phyloP scores from a whole-genome alignment of 2,888 invertebrate species.

The Microchrysa polita region DNA sequence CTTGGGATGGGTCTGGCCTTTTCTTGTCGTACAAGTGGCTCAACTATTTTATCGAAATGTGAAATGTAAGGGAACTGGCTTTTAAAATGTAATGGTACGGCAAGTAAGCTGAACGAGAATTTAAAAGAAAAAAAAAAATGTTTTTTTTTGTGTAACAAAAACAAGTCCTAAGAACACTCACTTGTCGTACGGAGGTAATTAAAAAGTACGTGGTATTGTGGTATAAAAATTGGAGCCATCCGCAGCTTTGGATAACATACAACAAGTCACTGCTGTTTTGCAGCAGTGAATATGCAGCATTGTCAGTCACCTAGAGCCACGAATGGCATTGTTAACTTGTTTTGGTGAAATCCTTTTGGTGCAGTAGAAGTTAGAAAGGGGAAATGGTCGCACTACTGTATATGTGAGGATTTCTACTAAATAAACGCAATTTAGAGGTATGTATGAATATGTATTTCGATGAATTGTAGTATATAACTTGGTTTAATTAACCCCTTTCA shows the following conservation, averaged over 20 bases:
- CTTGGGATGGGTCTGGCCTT: slow-evolving; percentile 37
- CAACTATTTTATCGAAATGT: slow-evolving; percentile 14
- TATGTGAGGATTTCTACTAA: no score
- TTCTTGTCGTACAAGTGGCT: slow-evolving; percentile 16
- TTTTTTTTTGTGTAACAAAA: slow-evolving; percentile 21
- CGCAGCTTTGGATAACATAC: neutral
- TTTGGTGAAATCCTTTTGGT: neutral
- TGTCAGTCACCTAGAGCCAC: neutral
- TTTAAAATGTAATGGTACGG: slow-evolving; percentile 14
- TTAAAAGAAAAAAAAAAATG: slow-evolving; percentile 2
- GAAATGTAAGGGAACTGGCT: slow-evolving; percentile 23
- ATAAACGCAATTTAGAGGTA: no score
- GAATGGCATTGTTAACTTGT: neutral
- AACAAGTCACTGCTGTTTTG: neutral
- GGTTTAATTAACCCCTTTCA: no score
- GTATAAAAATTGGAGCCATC: neutral
- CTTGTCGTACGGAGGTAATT: slow-evolving; percentile 7
- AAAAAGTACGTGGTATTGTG: neutral
- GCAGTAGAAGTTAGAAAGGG: neutral
- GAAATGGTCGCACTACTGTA: no score
- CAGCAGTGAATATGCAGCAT: neutral
- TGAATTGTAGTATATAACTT: no score
- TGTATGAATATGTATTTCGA: no score
- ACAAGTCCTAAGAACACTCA: slow-evolving; percentile 26
- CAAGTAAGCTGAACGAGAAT: neutral